Percentiles rank a stretch among this genome's conserved stretches.
These are phyloP conservation scores for Haliaeetus leucogaster DNA, from an alignment of 2,113 vertebrate genomes.

Conservation along the genomic window DNA sequence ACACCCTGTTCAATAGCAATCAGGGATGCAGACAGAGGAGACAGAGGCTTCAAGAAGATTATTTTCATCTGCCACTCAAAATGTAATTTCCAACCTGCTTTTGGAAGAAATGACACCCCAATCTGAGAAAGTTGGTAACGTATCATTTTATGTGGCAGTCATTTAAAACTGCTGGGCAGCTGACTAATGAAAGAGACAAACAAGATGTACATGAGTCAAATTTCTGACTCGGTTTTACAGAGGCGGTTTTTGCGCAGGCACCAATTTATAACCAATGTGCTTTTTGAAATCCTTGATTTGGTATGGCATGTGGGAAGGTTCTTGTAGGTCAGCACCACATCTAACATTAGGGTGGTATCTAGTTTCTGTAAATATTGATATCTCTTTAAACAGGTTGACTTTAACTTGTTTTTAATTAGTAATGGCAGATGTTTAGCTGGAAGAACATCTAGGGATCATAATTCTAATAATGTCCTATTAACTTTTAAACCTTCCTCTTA, in stretches of 20 bases:
- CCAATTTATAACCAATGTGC: background rate
- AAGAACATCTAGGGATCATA: constrained; percentile 59
- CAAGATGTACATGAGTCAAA: background rate
- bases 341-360: background rate
- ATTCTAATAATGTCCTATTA: constrained; percentile 67
- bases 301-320: background rate
- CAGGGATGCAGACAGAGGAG: background rate
- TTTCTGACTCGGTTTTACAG: background rate
- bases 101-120: background rate
- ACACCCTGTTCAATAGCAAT: background rate
- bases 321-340: background rate
- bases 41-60: background rate
- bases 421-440: constrained; percentile 68
- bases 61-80: background rate
- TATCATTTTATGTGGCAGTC: background rate
- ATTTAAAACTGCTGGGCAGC: constrained; percentile 1
- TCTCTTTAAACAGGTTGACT: constrained; percentile 52
- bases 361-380: constrained; percentile 56
- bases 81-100: constrained; percentile 35
- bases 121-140: background rate
- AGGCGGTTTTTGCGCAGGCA: background rate
- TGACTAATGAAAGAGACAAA: constrained; percentile 16
- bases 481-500: constrained; percentile 57
- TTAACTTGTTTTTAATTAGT: constrained; percentile 65
- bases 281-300: background rate